Conservation (phyloP, 2,113 vertebrate genomes). For the Marcusenius ussheri region DNA sequence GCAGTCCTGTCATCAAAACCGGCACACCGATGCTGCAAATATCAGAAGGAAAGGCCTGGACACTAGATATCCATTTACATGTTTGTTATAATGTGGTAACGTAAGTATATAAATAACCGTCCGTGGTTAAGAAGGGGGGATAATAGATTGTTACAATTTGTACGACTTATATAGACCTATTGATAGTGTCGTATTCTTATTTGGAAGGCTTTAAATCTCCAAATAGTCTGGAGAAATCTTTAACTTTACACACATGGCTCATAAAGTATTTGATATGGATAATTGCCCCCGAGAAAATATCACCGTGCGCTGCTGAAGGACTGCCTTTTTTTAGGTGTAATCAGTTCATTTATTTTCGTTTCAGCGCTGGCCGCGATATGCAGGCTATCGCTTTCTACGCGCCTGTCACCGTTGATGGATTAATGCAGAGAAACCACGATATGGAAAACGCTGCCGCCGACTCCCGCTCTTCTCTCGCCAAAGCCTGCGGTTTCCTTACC, state of each 20-base stretch:
- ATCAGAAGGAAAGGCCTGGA: not conserved
- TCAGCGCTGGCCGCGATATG: constrained; percentile 32
- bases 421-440: constrained; percentile 42
- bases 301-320: constrained; percentile 16
- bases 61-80: not conserved
- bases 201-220: not conserved
- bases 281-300: constrained; percentile 30
- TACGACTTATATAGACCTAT: not conserved
- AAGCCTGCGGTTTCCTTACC: constrained; percentile 11
- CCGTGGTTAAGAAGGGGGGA: not conserved
- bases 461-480: constrained; percentile 16
- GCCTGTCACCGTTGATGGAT: constrained; percentile 56
- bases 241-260: not conserved
- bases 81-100: not conserved
- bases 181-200: not conserved
- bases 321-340: constrained; percentile 17
- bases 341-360: constrained; percentile 34
- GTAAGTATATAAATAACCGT: not conserved
- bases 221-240: constrained; percentile 35
- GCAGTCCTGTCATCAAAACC: not conserved
- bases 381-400: constrained; percentile 16
- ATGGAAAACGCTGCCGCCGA: constrained; percentile 26
- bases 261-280: constrained; percentile 30
- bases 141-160: not conserved
- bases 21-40: not conserved